phyloP scores from a whole-genome alignment of 2,113 vertebrate genomes.

The Strigops habroptila region DNA sequence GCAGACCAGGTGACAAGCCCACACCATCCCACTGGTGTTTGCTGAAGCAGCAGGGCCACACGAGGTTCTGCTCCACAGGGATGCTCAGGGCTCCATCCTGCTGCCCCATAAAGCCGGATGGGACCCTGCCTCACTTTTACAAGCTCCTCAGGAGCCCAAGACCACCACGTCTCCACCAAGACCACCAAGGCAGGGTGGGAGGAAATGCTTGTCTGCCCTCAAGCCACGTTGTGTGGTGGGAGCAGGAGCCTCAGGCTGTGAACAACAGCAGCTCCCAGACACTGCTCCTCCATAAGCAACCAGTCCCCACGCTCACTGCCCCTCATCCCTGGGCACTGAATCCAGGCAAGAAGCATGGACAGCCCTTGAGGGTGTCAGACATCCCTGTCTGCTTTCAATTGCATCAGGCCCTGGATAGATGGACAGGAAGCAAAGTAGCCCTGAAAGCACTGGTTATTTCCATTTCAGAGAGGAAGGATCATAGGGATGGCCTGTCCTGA shows the following conservation, averaged over 20 bases:
- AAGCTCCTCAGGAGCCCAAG: not conserved
- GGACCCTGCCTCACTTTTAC: not conserved
- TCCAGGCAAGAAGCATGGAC: not conserved
- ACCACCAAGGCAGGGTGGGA: not conserved
- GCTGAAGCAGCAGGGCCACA: fast-evolving
- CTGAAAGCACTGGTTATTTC: not conserved
- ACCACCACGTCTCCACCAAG: not conserved
- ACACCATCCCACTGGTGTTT: not conserved
- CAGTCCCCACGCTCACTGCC: fast-evolving
- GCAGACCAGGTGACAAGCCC: not conserved
- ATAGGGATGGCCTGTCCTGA: not conserved
- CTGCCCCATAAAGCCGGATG: not conserved
- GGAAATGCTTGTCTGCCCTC: not conserved
- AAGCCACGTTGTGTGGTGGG: not conserved
- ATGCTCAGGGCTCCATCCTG: not conserved
- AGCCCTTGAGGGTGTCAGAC: not conserved
- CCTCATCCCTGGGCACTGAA: not conserved
- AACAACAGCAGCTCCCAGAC: not conserved
- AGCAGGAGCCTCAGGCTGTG: not conserved
- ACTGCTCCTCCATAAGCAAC: not conserved
- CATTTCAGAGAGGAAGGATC: fast-evolving
- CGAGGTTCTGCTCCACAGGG: not conserved
- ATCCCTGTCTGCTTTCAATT: not conserved
- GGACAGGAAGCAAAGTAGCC: not conserved
- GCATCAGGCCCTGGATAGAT: not conserved